A percentile compares a stretch with the other conserved stretches of the same genome.
These are phyloP conservation scores for Chrysocyon brachyurus DNA, from an alignment of 2,797 vertebrate genomes.

Conservation along the genomic window DNA sequence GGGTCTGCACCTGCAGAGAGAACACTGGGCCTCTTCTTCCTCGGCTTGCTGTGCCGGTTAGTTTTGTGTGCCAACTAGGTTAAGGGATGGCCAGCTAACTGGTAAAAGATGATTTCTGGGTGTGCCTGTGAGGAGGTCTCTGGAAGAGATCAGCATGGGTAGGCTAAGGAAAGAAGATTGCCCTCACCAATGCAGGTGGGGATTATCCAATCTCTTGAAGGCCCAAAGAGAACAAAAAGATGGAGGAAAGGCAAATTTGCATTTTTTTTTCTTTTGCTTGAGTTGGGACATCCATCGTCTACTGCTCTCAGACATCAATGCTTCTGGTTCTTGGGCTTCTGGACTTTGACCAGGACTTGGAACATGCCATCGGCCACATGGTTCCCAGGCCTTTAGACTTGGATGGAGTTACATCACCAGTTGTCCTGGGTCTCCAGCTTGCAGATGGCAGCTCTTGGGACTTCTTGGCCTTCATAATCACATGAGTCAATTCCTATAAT, in stretches of 20 bases:
- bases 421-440: neutral
- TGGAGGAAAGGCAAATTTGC: neutral
- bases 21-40: neutral
- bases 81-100: neutral
- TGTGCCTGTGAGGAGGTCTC: neutral
- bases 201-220: neutral
- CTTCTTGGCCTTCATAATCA: neutral
- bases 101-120: neutral
- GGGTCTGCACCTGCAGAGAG: neutral
- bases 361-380: neutral
- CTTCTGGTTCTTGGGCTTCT: neutral
- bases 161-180: neutral
- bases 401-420: neutral
- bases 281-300: neutral
- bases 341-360: neutral
- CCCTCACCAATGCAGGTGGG: neutral
- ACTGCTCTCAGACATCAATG: neutral
- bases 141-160: neutral
- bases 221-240: neutral
- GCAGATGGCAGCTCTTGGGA: neutral
- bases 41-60: neutral
- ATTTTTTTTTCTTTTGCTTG: neutral
- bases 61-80: neutral
- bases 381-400: neutral
- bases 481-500: neutral